phyloP scores from a whole-genome alignment of 2,797 vertebrate genomes.

The Myotis pilosus region DNA sequence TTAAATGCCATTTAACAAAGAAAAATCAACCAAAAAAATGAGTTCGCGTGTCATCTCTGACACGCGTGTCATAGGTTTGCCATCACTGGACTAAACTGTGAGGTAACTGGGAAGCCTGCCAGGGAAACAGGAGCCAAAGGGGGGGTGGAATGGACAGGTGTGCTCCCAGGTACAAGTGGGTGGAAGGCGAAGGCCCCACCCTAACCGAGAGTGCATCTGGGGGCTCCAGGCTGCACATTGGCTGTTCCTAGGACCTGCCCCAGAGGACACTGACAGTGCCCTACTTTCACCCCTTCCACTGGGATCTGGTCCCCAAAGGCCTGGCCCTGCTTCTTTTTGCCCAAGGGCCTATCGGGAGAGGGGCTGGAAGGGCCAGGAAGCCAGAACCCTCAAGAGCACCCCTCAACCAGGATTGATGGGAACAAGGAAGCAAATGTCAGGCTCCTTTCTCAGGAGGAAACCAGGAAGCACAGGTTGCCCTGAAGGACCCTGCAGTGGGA shows the following conservation, averaged over 20 bases:
- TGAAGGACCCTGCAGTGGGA: too few species aligned
- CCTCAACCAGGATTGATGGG: not conserved
- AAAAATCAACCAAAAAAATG: too few species aligned
- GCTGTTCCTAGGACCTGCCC: not conserved
- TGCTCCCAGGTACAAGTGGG: not conserved
- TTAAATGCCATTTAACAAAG: too few species aligned
- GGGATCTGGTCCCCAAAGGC: not conserved
- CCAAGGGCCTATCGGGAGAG: fast-evolving
- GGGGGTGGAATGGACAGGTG: too few species aligned
- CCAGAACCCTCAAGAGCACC: not conserved
- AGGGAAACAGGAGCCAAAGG: not conserved
- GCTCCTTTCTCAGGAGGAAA: not conserved
- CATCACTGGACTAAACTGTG: not conserved
- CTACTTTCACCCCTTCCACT: not conserved
- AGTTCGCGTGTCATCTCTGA: too few species aligned
- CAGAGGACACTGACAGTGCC: fast-evolving
- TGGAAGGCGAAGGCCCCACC: not conserved
- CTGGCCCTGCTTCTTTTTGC: not conserved
- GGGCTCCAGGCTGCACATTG: fast-evolving
- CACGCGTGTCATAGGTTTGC: too few species aligned
- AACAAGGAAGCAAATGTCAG: not conserved
- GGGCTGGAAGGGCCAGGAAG: not conserved
- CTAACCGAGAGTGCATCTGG: too few species aligned
- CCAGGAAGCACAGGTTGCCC: not conserved
- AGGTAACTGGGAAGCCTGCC: not conserved